phyloP scores from a whole-genome alignment of 2,113 vertebrate species.

The Oncorhynchus nerka region DNA sequence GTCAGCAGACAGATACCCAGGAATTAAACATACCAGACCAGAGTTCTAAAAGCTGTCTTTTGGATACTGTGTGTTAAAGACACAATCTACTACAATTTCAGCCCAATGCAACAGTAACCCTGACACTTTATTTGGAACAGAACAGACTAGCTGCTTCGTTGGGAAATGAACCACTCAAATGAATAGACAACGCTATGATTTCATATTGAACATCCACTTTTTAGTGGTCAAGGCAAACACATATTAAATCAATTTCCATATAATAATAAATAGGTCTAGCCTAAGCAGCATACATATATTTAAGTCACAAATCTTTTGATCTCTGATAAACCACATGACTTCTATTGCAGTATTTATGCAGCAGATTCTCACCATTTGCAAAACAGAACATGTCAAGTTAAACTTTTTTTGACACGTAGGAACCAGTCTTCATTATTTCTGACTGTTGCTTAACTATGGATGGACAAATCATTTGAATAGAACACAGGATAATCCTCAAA shows the following conservation, averaged over 20 bases:
- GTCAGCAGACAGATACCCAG: background rate
- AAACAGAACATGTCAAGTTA: background rate
- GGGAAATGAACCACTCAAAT: no score
- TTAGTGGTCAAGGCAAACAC: background rate
- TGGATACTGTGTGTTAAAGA: no score
- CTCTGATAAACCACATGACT: no score
- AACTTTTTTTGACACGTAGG: background rate
- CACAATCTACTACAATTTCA: background rate
- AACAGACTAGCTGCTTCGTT: background rate
- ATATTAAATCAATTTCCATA: background rate
- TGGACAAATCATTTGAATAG: slow-evolving; percentile 10
- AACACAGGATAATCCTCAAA: slow-evolving; percentile 25
- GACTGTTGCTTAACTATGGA: background rate
- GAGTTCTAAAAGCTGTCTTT: background rate
- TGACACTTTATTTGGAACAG: background rate
- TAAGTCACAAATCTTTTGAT: no score
- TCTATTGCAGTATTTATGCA: background rate
- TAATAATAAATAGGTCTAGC: no score
- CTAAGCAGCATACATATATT: no score
- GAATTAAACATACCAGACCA: background rate
- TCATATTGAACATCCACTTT: background rate
- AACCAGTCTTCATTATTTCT: background rate
- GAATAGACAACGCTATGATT: background rate
- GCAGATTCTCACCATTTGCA: background rate
- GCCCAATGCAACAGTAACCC: background rate